Conservation (phyloP, 2,888 invertebrate species). For the Leptopilina drosophilae region DNA sequence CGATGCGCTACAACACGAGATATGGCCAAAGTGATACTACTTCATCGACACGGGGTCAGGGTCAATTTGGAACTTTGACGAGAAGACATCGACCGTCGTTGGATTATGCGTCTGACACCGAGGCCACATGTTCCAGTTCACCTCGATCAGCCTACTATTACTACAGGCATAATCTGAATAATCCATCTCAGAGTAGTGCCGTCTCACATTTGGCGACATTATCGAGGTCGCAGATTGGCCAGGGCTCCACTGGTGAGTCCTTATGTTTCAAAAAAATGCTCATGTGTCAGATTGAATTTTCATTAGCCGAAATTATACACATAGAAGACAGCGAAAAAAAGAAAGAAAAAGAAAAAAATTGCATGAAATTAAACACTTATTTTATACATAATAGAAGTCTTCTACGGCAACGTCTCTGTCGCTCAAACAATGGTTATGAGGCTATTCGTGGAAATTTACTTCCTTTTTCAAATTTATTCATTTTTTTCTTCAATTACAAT, state of each 20-base stretch:
- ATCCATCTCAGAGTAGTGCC: constrained; percentile 72
- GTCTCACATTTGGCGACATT: constrained; percentile 74
- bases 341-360: not conserved
- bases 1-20: constrained; percentile 72
- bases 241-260: constrained; percentile 70
- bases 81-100: constrained; percentile 87
- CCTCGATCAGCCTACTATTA: constrained; percentile 88
- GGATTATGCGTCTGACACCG: constrained; percentile 97
- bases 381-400: constrained; percentile 22
- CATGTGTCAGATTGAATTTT: constrained; percentile 19
- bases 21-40: constrained; percentile 76
- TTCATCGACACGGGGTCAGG: constrained; percentile 72
- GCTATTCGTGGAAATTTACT: not conserved
- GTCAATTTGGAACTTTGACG: constrained; percentile 81
- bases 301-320: constrained; percentile 22
- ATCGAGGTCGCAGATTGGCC: constrained; percentile 74
- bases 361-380: constrained; percentile 15
- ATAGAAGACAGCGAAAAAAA: not conserved
- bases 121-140: constrained; percentile 87
- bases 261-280: not conserved
- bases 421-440: constrained; percentile 36
- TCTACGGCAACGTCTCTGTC: constrained; percentile 43
- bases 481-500: not conserved
- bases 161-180: constrained; percentile 78
- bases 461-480: not conserved